Percentiles rank a stretch among this genome's conserved stretches.
phyloP scores from a whole-genome alignment of 2,113 vertebrate genomes.

The Pleuronectes platessa region DNA sequence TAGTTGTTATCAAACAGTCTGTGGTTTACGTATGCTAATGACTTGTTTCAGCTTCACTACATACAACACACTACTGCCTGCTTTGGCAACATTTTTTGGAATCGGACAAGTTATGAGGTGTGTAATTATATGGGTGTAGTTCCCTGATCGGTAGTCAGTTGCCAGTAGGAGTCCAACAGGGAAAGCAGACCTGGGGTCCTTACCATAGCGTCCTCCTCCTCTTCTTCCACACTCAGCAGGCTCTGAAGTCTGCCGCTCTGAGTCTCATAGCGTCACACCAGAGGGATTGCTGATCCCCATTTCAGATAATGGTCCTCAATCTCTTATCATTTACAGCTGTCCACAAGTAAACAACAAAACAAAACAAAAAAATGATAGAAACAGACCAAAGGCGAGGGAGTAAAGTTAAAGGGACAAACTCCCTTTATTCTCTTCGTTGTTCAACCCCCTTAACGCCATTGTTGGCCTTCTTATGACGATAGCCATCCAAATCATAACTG shows the following conservation, averaged over 20 bases:
- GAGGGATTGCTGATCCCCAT: constrained; percentile 84
- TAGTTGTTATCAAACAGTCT: too few relatives aligned
- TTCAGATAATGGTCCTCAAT: constrained; percentile 82
- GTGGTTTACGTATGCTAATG: too few relatives aligned
- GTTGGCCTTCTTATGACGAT: constrained; percentile 62
- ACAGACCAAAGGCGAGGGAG: constrained; percentile 61
- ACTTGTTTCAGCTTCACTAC: too few relatives aligned
- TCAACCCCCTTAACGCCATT: constrained; percentile 49
- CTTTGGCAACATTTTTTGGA: background rate
- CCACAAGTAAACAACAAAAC: constrained; percentile 83
- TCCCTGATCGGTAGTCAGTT: constrained; percentile 10
- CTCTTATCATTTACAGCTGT: constrained; percentile 87
- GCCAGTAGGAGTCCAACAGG: constrained; percentile 8
- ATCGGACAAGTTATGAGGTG: background rate
- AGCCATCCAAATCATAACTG: constrained; percentile 82
- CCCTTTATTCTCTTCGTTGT: constrained; percentile 50
- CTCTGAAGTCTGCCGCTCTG: constrained; percentile 66
- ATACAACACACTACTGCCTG: background rate
- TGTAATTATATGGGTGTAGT: background rate
- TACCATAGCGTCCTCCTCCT: constrained; percentile 29
- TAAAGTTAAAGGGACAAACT: constrained; percentile 63
- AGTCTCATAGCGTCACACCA: constrained; percentile 79
- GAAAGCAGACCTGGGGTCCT: constrained; percentile 19
- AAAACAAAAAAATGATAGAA: constrained; percentile 80
- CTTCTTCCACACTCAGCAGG: constrained; percentile 41